These are phyloP conservation scores for Uria lomvia DNA, from an alignment of 2,113 vertebrate species.

Conservation along the genomic window DNA sequence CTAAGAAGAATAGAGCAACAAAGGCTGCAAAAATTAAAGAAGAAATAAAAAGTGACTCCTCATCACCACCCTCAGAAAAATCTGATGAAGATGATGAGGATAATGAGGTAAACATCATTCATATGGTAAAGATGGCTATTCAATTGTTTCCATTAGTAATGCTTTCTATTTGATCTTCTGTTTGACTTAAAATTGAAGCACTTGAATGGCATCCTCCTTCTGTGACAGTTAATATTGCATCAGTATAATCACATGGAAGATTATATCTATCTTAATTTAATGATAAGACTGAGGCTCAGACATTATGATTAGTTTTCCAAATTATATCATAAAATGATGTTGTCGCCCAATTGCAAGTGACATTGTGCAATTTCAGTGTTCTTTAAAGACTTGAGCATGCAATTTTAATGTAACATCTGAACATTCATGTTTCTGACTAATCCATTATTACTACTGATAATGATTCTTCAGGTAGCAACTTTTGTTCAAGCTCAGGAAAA, in stretches of 20 bases:
- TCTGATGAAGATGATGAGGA: conserved; percentile 86
- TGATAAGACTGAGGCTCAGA: neutral
- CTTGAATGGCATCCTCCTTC: neutral
- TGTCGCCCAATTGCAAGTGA: neutral
- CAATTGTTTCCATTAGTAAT: neutral
- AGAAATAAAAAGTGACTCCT: conserved; percentile 87
- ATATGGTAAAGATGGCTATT: neutral
- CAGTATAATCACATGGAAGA: neutral
- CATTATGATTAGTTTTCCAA: conserved; percentile 11
- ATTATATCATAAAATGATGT: neutral
- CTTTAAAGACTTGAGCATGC: neutral
- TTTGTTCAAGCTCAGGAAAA: neutral
- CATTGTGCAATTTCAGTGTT: neutral
- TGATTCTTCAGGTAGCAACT: neutral
- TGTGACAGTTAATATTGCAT: neutral
- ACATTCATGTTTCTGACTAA: neutral
- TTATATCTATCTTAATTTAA: neutral
- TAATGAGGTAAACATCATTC: conserved; percentile 63
- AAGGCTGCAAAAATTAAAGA: conserved; percentile 86
- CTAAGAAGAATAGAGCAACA: conserved; percentile 85
- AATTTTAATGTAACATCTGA: neutral
- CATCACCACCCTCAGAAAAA: conserved; percentile 85
- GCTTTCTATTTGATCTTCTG: neutral
- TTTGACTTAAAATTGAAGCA: neutral
- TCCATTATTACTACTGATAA: neutral